Evolutionary conservation across 92 coral and sea anemone genomes (phyloP).

Genomic region (Ricordea florida): DNA sequence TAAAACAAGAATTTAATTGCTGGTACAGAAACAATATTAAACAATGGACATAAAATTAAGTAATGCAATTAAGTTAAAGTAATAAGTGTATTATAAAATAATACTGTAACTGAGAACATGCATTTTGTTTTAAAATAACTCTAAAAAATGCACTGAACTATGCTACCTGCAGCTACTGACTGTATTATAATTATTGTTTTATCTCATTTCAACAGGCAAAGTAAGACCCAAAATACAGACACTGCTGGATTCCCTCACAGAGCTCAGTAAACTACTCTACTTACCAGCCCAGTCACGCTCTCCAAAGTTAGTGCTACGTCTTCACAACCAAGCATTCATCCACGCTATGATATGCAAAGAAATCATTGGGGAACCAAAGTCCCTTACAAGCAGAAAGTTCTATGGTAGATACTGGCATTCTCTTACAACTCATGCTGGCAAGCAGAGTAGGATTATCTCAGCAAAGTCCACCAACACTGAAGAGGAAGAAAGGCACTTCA

Average conservation of each 20-base stretch:
- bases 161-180: not conserved
- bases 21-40: too few species aligned
- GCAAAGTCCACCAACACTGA: conserved; percentile 36
- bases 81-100: too few species aligned
- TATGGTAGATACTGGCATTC: conserved; percentile 49
- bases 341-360: conserved; percentile 53
- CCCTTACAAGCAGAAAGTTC: conserved; percentile 25
- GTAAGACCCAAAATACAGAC: conserved; percentile 37
- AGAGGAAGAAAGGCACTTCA: conserved; percentile 18
- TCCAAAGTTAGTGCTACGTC: conserved; percentile 52
- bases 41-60: too few species aligned
- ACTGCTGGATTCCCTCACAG: conserved; percentile 48
- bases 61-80: too few species aligned
- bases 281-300: conserved; percentile 42
- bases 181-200: conserved; percentile 4
- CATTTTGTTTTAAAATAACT: not conserved
- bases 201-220: conserved; percentile 11
- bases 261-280: conserved; percentile 58
- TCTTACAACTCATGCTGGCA: conserved; percentile 38
- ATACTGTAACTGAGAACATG: not conserved
- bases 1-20: not conserved
- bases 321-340: conserved; percentile 59
- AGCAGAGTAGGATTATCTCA: conserved; percentile 38
- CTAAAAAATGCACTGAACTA: not conserved
- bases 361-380: conserved; percentile 29